phyloP scores from a whole-genome alignment of 2,113 vertebrate species.

The Pteropus alecto region DNA sequence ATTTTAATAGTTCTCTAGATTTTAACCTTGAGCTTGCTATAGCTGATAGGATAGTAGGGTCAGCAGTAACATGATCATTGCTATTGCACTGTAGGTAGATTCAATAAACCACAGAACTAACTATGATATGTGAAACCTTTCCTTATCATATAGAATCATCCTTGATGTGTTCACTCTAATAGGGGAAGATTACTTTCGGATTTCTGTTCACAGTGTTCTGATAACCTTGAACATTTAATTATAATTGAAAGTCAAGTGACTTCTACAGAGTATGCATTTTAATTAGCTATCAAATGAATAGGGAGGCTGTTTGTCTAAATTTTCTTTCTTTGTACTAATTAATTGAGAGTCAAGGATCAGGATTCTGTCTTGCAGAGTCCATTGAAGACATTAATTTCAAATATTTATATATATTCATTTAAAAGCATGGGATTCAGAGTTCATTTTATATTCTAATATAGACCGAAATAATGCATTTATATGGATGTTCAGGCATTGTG shows the following conservation, averaged over 20 bases:
- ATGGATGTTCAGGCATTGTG: background rate
- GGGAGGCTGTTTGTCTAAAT: conserved; percentile 79
- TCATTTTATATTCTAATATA: conserved; percentile 67
- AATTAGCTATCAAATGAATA: conserved; percentile 80
- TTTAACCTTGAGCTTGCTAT: background rate
- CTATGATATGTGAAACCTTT: background rate
- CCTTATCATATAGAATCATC: background rate
- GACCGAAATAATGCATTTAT: conserved; percentile 51
- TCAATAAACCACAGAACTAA: background rate
- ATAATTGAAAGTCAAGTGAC: conserved; percentile 82
- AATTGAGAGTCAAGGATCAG: conserved; percentile 76
- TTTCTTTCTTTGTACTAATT: conserved; percentile 83
- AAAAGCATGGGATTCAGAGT: conserved; percentile 54
- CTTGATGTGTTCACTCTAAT: background rate
- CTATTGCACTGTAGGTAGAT: background rate
- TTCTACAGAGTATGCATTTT: conserved; percentile 77
- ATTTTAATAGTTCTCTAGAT: background rate
- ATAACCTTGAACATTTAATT: conserved; percentile 82
- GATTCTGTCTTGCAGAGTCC: conserved; percentile 77
- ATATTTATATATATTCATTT: conserved; percentile 79
- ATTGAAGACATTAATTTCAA: conserved; percentile 76
- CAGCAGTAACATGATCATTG: background rate
- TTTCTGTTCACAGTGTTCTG: conserved; percentile 63
- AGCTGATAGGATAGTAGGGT: background rate
- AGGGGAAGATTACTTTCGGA: conserved; percentile 58